A percentile compares a stretch with the other conserved stretches of the same genome.
Evolutionary conservation across 64 coral and sea anemone genomes (phyloP).

Genomic region (Pocillopora damicornis): DNA sequence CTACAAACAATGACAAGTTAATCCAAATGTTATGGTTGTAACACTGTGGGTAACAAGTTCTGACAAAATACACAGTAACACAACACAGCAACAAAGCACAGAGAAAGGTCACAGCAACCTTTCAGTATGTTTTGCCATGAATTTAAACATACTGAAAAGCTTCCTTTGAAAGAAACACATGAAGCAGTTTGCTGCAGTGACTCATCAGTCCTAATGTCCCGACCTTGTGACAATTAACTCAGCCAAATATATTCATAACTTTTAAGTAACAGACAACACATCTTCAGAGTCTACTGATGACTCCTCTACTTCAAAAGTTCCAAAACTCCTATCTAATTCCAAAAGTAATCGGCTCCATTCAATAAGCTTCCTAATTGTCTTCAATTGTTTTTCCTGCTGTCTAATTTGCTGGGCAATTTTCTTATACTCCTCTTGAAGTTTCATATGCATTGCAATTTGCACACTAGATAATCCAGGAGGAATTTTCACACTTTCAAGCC

Average conservation of each 20-base stretch:
- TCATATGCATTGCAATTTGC: conserved; percentile 9
- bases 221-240: too few relatives aligned
- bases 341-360: conserved; percentile 25
- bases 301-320: conserved; percentile 11
- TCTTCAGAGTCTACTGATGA: conserved; percentile 16
- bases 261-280: not conserved
- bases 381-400: conserved; percentile 24
- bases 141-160: too few relatives aligned
- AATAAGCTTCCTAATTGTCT: conserved; percentile 30
- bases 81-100: too few relatives aligned
- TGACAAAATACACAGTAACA: too few relatives aligned
- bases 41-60: too few relatives aligned
- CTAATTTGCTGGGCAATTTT: conserved; percentile 38
- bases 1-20: too few relatives aligned
- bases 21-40: too few relatives aligned
- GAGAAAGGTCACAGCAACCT: too few relatives aligned
- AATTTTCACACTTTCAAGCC: conserved; percentile 28
- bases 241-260: not conserved
- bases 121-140: too few relatives aligned
- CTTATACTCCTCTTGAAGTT: conserved; percentile 13
- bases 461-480: not conserved
- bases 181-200: too few relatives aligned
- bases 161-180: too few relatives aligned
- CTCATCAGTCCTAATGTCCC: too few relatives aligned
- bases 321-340: conserved; percentile 16